Evolutionary conservation across 1,140 invertebrate species (phyloP), one percentile per base, ranked within the genome.

Genomic region (Caenorhabditis tropicalis): DNA sequence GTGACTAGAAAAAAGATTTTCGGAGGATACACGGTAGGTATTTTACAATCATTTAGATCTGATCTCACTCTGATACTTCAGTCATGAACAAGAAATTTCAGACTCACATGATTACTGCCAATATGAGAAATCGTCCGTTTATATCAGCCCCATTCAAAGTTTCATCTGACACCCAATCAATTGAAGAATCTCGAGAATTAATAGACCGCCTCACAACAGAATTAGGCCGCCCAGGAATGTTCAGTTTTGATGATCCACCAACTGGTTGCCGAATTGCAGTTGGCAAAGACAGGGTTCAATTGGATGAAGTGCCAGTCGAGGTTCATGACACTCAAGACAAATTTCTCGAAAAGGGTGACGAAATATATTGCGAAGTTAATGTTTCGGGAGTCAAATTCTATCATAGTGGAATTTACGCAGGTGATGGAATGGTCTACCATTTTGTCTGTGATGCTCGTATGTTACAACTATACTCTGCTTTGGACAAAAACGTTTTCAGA

Each of bases 391-490:
- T 85, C 10, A 81, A 49, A 33, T 85, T 85, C 43, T 85, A 81
- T 79, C 83, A 85, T 27, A 80, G 39, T 31, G 83, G 83, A 24
- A 81, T 85, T 21, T 85, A 85, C 36, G 83, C 83, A 7, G 83
- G 83, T 2, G 48, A 85, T 29, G 83, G 83, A 81, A 79, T 85
- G 48, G 65, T 79, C 27, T 85, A 85, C 39, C 83, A 85, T 31
- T 85, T 85, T 43, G 48, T 85, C 16, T 56, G 53, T 43, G 51
- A 85, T 48, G 31, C 79, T 27, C 60, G 82, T 84, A 36, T 29
- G 70, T 84, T 2, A 29, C 53, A 39, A 31, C 56, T 16, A 36
- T 36, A n/a, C n/a, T n/a, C n/a, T n/a, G n/a, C n/a, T n/a, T n/a
- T n/a, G n/a, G n/a, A n/a, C n/a, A n/a, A n/a, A n/a, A n/a, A n/a